Conservation (phyloP, 1,140 invertebrate genomes). For the Cephus cinctus region DNA sequence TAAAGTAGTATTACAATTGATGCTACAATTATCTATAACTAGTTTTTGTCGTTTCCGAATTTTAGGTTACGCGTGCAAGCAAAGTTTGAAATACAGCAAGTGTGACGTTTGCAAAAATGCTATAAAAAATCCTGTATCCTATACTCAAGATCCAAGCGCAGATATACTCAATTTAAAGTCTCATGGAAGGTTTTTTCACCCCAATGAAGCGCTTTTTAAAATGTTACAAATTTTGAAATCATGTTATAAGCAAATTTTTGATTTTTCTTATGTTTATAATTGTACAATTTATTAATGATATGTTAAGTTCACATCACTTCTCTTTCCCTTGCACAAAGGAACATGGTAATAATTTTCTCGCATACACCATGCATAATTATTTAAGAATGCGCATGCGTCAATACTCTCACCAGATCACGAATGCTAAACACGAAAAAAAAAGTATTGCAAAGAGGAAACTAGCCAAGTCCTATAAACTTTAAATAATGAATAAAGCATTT, state of each 20-base stretch:
- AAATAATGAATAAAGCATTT: too few relatives aligned
- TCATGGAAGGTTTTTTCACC: background rate
- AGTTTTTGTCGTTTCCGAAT: too few relatives aligned
- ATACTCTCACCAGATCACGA: background rate
- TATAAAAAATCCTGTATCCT: background rate
- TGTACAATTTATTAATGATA: slow-evolving; percentile 1
- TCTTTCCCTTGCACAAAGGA: slow-evolving; percentile 8
- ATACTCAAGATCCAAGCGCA: background rate
- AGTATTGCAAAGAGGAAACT: slow-evolving; percentile 5
- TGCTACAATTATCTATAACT: background rate
- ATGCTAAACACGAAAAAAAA: background rate
- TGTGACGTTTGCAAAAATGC: too few relatives aligned
- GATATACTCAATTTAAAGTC: background rate
- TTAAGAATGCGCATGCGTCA: slow-evolving; percentile 4
- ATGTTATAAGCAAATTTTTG: slow-evolving; percentile 3
- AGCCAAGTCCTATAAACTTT: slow-evolving; percentile 8
- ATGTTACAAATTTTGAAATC: background rate
- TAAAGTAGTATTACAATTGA: background rate
- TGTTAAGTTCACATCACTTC: background rate
- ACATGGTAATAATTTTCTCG: background rate
- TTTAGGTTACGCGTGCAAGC: background rate
- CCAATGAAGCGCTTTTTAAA: background rate
- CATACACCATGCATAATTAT: slow-evolving; percentile 2
- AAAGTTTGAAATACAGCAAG: too few relatives aligned
- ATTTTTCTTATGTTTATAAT: slow-evolving; percentile 3